phyloP scores from a whole-genome alignment of 2,113 vertebrate genomes.

The Neogobius melanostomus region DNA sequence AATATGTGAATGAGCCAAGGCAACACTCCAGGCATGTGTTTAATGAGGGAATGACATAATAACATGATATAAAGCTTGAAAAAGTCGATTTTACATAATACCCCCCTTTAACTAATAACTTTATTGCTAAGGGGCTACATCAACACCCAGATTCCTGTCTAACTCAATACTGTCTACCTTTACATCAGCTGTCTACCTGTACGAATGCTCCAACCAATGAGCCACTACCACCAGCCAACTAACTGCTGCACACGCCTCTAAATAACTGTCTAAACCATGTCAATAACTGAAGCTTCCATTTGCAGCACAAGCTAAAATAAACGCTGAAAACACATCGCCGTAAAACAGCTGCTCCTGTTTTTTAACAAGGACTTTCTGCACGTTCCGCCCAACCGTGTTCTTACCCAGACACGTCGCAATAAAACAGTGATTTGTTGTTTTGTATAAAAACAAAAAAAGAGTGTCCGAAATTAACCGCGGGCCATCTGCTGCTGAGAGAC shows the following conservation, averaged over 20 bases:
- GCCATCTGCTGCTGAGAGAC: conserved; percentile 5
- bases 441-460: background rate
- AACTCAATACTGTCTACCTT: too few species aligned
- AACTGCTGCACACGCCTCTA: background rate
- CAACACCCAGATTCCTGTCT: too few species aligned
- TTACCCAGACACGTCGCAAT: background rate
- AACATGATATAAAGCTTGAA: too few species aligned
- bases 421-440: conserved; percentile 6
- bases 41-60: too few species aligned
- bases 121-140: too few species aligned
- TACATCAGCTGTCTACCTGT: too few species aligned
- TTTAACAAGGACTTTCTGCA: background rate
- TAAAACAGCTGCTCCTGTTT: background rate
- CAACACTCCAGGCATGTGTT: too few species aligned
- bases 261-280: background rate
- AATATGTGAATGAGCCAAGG: too few species aligned
- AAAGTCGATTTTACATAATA: too few species aligned
- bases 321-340: background rate
- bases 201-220: too few species aligned
- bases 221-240: background rate
- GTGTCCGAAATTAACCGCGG: background rate
- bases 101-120: too few species aligned
- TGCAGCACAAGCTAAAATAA: background rate
- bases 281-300: conserved; percentile 1
- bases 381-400: background rate